Evolutionary conservation across 2,888 invertebrate genomes (phyloP).

Genomic region (Uropetala carovei): DNA sequence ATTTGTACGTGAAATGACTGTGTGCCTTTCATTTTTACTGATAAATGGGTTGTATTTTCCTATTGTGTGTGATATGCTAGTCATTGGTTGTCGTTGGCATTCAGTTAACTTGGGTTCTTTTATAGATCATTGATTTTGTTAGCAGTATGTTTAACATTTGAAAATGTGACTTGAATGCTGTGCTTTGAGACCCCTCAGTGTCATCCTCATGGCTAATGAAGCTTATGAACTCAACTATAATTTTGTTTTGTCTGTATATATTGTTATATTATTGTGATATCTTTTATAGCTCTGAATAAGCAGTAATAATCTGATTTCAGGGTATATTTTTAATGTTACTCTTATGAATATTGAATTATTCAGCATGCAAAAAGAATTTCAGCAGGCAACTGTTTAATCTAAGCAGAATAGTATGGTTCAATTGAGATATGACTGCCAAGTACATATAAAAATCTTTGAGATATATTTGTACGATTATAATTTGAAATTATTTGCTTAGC

Average conservation of each 20-base stretch:
- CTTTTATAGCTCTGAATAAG: background rate
- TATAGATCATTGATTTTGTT: slow-evolving; percentile 10
- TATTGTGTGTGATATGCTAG: slow-evolving; percentile 26
- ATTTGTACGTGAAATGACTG: background rate
- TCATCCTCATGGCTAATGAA: background rate
- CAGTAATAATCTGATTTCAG: slow-evolving; percentile 8
- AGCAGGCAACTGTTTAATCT: background rate
- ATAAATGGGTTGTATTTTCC: slow-evolving; percentile 22
- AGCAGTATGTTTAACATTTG: background rate
- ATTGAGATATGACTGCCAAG: slow-evolving; percentile 18
- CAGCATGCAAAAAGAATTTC: background rate
- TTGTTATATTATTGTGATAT: slow-evolving; percentile 14
- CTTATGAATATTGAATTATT: background rate
- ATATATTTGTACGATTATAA: background rate
- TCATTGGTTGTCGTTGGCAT: slow-evolving; percentile 10
- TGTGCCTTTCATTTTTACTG: slow-evolving; percentile 33
- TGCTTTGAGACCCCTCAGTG: background rate
- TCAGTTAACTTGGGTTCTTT: background rate
- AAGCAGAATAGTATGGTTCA: background rate
- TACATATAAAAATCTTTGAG: background rate
- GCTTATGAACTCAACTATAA: background rate
- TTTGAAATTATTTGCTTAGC: background rate
- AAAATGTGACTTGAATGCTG: slow-evolving; percentile 10
- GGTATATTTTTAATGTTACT: background rate
- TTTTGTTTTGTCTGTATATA: background rate